Percentiles rank a stretch among this genome's conserved stretches.
phyloP scores from a whole-genome alignment of 2,888 invertebrate genomes.

The Tipula lateralis region DNA sequence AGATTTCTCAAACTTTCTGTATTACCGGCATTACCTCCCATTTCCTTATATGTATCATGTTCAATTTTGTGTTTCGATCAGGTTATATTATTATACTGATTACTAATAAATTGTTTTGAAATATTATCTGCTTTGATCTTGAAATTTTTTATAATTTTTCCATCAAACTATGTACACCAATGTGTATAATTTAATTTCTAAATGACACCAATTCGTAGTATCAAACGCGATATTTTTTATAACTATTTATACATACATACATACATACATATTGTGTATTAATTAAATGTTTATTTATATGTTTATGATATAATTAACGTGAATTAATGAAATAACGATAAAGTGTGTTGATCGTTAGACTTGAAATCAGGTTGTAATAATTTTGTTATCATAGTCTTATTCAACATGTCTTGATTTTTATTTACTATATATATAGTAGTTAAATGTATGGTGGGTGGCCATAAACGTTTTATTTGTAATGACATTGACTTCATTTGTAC shows the following conservation, averaged over 20 bases:
- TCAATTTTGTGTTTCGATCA: no score
- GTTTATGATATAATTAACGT: background rate
- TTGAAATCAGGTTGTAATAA: background rate
- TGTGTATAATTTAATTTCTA: background rate
- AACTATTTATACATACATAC: no score
- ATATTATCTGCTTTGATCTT: no score
- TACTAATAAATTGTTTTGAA: no score
- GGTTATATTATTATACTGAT: no score
- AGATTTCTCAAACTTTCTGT: no score
- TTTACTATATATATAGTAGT: background rate
- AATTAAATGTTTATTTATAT: background rate
- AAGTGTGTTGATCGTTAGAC: background rate
- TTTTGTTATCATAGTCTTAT: background rate
- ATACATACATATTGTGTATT: no score
- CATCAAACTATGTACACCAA: background rate
- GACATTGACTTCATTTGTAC: background rate
- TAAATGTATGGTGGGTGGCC: background rate
- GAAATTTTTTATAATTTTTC: background rate
- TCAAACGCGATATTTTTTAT: background rate
- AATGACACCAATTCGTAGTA: background rate
- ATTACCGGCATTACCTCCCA: no score
- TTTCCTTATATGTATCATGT: no score
- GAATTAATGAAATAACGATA: no score
- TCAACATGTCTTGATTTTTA: background rate
- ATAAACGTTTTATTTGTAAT: background rate